phyloP scores from a whole-genome alignment of 2,888 invertebrate genomes.

The Clusia tigrina region DNA sequence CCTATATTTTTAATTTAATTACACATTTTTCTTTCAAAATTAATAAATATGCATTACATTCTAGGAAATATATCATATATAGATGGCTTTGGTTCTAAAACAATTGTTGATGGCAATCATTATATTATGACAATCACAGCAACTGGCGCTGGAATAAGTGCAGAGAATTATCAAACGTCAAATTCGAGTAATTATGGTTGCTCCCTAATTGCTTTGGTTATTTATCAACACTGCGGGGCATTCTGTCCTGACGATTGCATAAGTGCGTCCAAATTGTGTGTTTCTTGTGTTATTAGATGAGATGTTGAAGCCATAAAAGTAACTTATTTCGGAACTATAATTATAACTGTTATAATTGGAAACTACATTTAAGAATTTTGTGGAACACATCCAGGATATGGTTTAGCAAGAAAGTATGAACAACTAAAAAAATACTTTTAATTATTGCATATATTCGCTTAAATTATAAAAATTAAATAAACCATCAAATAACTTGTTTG shows the following conservation, averaged over 20 bases:
- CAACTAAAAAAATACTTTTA: too few relatives aligned
- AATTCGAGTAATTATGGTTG: constrained; percentile 76
- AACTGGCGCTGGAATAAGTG: constrained; percentile 46
- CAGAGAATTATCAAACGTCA: constrained; percentile 56
- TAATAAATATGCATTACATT: too few relatives aligned
- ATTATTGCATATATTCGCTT: too few relatives aligned
- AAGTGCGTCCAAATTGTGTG: constrained; percentile 89
- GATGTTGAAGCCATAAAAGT: constrained; percentile 33
- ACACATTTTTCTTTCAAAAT: too few relatives aligned
- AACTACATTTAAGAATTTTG: too few relatives aligned
- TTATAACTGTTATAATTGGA: too few relatives aligned
- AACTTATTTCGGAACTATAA: too few relatives aligned
- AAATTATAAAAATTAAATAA: too few relatives aligned
- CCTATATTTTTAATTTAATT: too few relatives aligned
- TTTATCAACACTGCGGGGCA: constrained; percentile 95
- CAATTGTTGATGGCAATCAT: constrained; percentile 54
- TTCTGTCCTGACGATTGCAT: constrained; percentile 98
- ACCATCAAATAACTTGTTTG: too few relatives aligned
- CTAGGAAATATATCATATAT: constrained; percentile 57
- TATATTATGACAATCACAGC: constrained; percentile 62
- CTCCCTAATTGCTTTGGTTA: constrained; percentile 93
- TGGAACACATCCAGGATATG: too few relatives aligned
- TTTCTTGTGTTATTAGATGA: constrained; percentile 90
- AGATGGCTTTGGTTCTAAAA: constrained; percentile 47
- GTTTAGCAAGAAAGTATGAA: too few relatives aligned